These are phyloP conservation scores for Orientallactaga bullata DNA, from an alignment of 2,113 vertebrate genomes.

Conservation along the genomic window DNA sequence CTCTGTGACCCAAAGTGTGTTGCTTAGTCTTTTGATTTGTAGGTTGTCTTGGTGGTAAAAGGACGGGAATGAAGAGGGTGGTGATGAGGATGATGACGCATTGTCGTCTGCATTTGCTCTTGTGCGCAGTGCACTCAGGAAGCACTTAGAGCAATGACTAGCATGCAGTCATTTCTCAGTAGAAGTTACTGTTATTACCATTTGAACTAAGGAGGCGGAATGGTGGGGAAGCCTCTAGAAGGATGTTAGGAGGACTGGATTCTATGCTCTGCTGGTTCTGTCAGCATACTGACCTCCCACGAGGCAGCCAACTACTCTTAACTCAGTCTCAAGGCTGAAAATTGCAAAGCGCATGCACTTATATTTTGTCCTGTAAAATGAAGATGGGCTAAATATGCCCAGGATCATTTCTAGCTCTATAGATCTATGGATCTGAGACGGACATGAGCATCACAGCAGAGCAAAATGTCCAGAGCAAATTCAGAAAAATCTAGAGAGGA, in stretches of 20 bases:
- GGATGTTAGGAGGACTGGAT: neutral
- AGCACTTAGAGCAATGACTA: neutral
- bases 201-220: neutral
- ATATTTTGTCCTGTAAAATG: neutral
- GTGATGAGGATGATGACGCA: neutral
- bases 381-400: neutral
- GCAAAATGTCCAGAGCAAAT: neutral
- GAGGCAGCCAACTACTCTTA: neutral
- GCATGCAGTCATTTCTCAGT: neutral
- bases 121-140: neutral
- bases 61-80: neutral
- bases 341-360: neutral
- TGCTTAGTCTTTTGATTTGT: neutral
- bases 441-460: neutral
- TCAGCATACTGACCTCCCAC: neutral
- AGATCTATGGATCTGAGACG: neutral
- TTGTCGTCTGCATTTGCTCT: neutral
- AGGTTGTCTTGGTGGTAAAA: neutral
- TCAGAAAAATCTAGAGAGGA: neutral
- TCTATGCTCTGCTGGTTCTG: neutral
- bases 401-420: neutral
- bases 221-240: neutral
- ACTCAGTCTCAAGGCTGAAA: slow-evolving; percentile 2
- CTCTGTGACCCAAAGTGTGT: neutral
- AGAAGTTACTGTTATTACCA: neutral